Conservation (phyloP, 64 coral and sea anemone genomes). For the Anthopleura sola region DNA sequence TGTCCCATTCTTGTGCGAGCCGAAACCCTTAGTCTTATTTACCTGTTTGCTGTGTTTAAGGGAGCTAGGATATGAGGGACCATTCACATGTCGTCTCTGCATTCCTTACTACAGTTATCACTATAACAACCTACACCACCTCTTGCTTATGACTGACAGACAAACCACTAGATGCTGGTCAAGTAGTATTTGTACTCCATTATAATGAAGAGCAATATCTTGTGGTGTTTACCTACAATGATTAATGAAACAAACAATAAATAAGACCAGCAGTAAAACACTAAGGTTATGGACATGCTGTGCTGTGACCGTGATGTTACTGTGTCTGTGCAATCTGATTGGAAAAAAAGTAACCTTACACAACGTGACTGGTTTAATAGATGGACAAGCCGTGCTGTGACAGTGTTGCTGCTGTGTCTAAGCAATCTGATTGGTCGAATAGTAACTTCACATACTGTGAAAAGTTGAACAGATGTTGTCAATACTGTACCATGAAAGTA, state of each 20-base stretch:
- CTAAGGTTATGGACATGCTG: too few relatives aligned
- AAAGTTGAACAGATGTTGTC: too few relatives aligned
- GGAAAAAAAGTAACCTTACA: too few relatives aligned
- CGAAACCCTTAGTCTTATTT: not conserved
- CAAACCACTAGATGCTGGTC: not conserved
- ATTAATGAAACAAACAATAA: not conserved
- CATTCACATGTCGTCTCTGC: not conserved
- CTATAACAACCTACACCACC: not conserved
- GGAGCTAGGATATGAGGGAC: not conserved
- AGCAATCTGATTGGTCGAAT: too few relatives aligned
- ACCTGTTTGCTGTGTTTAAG: not conserved
- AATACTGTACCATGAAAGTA: too few relatives aligned
- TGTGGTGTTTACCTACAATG: not conserved
- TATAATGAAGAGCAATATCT: not conserved
- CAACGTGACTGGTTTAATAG: too few relatives aligned
- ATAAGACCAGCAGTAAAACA: not conserved
- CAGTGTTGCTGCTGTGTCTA: too few relatives aligned
- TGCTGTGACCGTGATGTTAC: too few relatives aligned
- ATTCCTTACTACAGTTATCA: constrained; percentile 1
- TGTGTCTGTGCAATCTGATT: too few relatives aligned
- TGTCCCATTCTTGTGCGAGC: not conserved
- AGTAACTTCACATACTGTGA: too few relatives aligned
- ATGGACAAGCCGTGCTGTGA: too few relatives aligned
- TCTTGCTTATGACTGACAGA: not conserved
- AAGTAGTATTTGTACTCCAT: not conserved